A percentile compares a stretch with the other conserved stretches of the same genome.
Evolutionary conservation across 2,797 vertebrate species (phyloP).

Genomic region (Hydrocynus forskahlii): DNA sequence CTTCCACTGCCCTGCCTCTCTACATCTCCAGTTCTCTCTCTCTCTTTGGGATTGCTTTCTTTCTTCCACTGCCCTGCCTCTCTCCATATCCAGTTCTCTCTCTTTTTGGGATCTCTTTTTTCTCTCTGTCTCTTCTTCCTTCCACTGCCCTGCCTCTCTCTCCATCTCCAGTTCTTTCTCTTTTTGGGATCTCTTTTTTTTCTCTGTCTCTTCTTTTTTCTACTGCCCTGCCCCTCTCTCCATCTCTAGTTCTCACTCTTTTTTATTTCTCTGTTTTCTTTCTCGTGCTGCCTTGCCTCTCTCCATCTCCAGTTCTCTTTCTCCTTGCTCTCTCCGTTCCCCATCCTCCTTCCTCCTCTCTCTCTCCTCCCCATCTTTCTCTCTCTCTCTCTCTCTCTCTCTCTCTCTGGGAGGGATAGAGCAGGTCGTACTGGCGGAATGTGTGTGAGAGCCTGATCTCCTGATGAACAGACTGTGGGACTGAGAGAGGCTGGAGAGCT

Average conservation of each 20-base stretch:
- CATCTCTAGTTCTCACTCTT: background rate
- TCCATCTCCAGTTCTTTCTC: background rate
- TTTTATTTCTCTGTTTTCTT: background rate
- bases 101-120: too few species aligned
- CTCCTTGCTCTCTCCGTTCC: background rate
- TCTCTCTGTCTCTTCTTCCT: conserved; percentile 29
- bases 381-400: conserved; percentile 25
- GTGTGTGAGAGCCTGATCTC: conserved; percentile 62
- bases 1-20: background rate
- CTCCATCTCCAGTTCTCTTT: background rate
- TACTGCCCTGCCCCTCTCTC: too few species aligned
- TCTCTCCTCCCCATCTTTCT: background rate
- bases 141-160: too few species aligned
- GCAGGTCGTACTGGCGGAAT: conserved; percentile 70
- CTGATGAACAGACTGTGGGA: background rate
- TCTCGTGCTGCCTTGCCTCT: background rate
- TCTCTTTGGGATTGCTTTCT: background rate
- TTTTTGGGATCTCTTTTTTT: too few species aligned
- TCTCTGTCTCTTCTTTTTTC: background rate
- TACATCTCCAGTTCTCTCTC: background rate
- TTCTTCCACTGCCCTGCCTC: background rate
- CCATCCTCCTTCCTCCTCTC: background rate
- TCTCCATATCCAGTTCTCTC: background rate
- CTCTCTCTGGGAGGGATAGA: conserved; percentile 64
- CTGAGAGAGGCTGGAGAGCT: background rate